These are phyloP conservation scores for Megaceryle torquata DNA, from an alignment of 2,113 vertebrate genomes.

Conservation along the genomic window DNA sequence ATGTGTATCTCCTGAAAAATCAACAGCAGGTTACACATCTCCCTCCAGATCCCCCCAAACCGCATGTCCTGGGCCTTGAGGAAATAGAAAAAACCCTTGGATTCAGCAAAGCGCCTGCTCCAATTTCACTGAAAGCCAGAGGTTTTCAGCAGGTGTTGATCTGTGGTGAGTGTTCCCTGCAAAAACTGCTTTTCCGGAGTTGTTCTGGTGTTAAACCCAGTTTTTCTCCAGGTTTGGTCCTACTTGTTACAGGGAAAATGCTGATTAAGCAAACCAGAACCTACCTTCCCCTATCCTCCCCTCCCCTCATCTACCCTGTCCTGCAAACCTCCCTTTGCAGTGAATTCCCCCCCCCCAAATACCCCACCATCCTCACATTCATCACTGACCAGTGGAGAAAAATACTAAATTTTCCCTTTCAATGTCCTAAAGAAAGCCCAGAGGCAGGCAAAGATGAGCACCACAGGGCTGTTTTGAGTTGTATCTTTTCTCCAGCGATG, in stretches of 20 bases:
- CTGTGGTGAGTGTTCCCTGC: background rate
- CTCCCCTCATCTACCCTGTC: no score
- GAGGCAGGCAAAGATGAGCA: background rate
- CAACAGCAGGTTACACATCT: background rate
- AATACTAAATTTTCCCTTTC: background rate
- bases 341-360: background rate
- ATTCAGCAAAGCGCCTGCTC: background rate
- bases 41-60: rapidly evolving
- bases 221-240: background rate
- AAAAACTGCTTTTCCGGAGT: background rate
- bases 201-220: rapidly evolving
- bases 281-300: background rate
- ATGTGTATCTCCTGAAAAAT: background rate
- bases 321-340: background rate
- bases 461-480: background rate
- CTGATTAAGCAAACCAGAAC: rapidly evolving
- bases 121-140: background rate
- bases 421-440: background rate
- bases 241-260: background rate
- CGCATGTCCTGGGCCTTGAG: background rate
- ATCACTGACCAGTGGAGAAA: background rate
- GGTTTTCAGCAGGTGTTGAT: background rate
- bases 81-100: background rate
- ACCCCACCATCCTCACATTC: rapidly evolving
- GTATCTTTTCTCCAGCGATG: background rate